A percentile compares a stretch with the other conserved stretches of the same genome.
These are phyloP conservation scores for Megalonaias nervosa DNA, from an alignment of 1,140 invertebrate species.

Conservation along the genomic window DNA sequence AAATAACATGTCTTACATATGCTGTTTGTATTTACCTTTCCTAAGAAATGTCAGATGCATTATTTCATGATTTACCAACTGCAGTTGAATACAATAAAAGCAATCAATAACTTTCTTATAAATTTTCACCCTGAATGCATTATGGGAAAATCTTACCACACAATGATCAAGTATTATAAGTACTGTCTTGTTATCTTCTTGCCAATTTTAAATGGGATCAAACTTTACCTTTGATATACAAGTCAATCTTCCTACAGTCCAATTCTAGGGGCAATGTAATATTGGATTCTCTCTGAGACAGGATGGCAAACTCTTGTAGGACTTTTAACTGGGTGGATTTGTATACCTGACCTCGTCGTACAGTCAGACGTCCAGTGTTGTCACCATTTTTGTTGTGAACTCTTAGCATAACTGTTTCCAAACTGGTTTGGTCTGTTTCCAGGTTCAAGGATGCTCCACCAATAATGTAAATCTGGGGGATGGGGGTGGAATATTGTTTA, in stretches of 20 bases:
- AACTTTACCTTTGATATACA: slow-evolving; percentile 52
- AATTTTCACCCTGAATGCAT: too few relatives aligned
- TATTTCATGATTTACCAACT: too few relatives aligned
- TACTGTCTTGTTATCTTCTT: too few relatives aligned
- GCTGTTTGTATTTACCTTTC: too few relatives aligned
- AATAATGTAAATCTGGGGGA: slow-evolving; percentile 45
- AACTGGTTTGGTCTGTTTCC: slow-evolving; percentile 28
- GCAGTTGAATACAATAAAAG: too few relatives aligned
- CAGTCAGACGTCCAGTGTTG: slow-evolving; percentile 47
- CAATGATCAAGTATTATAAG: too few relatives aligned
- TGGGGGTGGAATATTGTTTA: too few relatives aligned
- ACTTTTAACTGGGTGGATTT: slow-evolving; percentile 34
- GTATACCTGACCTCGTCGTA: slow-evolving; percentile 41
- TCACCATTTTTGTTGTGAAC: slow-evolving; percentile 47
- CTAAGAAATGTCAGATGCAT: too few relatives aligned
- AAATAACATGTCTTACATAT: too few relatives aligned
- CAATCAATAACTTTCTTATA: too few relatives aligned
- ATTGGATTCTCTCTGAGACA: slow-evolving; percentile 46
- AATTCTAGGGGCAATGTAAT: slow-evolving; percentile 46
- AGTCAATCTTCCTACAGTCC: slow-evolving; percentile 55
- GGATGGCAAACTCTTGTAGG: slow-evolving; percentile 45
- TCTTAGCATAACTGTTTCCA: slow-evolving; percentile 5
- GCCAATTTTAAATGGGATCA: too few relatives aligned
- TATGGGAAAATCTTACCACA: too few relatives aligned
- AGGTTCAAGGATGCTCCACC: slow-evolving; percentile 47